These are phyloP conservation scores for Nixonia krombeini DNA, from an alignment of 1,140 invertebrate genomes.

Conservation along the genomic window DNA sequence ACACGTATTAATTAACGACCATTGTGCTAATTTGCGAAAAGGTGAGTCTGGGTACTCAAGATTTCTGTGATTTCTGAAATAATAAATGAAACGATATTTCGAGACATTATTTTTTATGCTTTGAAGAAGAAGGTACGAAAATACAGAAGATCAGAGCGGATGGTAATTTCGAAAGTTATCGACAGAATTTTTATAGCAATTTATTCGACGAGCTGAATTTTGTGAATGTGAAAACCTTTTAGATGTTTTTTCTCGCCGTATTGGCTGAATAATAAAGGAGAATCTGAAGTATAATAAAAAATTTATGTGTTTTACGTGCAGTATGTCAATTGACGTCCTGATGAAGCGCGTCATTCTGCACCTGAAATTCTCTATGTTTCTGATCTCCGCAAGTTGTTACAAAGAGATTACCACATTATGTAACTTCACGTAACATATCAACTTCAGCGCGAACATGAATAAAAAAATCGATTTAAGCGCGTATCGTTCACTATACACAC, in stretches of 20 bases:
- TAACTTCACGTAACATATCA: too few species aligned
- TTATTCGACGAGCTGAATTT: too few species aligned
- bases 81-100: background rate
- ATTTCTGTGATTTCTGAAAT: too few species aligned
- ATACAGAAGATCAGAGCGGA: background rate
- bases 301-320: constrained; percentile 22
- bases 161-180: background rate
- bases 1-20: background rate
- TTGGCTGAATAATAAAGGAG: constrained; percentile 25
- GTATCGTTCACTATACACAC: too few species aligned
- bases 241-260: constrained; percentile 9
- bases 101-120: background rate
- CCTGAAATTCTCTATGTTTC: constrained; percentile 2
- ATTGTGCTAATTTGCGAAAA: background rate
- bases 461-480: too few species aligned
- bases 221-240: background rate
- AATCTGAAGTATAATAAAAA: constrained; percentile 15
- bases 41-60: too few species aligned
- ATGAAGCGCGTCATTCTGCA: constrained; percentile 12
- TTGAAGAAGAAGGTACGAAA: background rate
- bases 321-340: constrained; percentile 7
- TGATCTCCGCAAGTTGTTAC: too few species aligned
- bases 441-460: too few species aligned
- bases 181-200: too few species aligned
- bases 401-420: too few species aligned